Evolutionary conservation across 2,888 invertebrate species (phyloP).

Genomic region (Zaprionus lineosus): DNA sequence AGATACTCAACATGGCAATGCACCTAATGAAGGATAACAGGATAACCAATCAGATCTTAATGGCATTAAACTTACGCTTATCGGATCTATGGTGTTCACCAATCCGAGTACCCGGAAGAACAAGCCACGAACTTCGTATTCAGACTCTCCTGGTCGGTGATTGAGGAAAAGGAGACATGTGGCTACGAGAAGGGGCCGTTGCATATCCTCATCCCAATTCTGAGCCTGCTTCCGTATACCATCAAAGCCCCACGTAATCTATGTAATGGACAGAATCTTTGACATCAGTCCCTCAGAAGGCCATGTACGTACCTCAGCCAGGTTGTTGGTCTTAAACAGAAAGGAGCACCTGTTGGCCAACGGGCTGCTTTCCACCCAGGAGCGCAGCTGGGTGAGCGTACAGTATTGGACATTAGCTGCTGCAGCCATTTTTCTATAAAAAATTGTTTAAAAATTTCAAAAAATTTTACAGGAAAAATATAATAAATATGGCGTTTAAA

Average conservation of each 20-base stretch:
- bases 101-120: slow-evolving; percentile 5
- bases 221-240: background rate
- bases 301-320: slow-evolving; percentile 2
- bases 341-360: background rate
- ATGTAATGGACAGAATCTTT: too few species aligned
- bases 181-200: background rate
- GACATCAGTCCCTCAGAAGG: too few species aligned
- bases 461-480: too few species aligned
- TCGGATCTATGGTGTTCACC: slow-evolving; percentile 16
- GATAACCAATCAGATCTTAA: too few species aligned
- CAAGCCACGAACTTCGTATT: background rate
- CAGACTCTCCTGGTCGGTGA: background rate
- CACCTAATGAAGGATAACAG: too few species aligned
- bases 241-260: slow-evolving; percentile 4
- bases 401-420: too few species aligned
- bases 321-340: background rate
- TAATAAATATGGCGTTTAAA: too few species aligned
- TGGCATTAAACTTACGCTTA: slow-evolving; percentile 24
- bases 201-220: slow-evolving; percentile 6
- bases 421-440: too few species aligned
- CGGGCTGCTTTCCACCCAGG: background rate
- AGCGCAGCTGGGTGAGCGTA: background rate
- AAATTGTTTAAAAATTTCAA: too few species aligned
- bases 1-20: slow-evolving; percentile 23
- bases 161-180: slow-evolving; percentile 10